Percentiles rank a stretch among this genome's conserved stretches.
Evolutionary conservation across 2,888 invertebrate species (phyloP).

Genomic region (Dinocampus coccinellae): DNA sequence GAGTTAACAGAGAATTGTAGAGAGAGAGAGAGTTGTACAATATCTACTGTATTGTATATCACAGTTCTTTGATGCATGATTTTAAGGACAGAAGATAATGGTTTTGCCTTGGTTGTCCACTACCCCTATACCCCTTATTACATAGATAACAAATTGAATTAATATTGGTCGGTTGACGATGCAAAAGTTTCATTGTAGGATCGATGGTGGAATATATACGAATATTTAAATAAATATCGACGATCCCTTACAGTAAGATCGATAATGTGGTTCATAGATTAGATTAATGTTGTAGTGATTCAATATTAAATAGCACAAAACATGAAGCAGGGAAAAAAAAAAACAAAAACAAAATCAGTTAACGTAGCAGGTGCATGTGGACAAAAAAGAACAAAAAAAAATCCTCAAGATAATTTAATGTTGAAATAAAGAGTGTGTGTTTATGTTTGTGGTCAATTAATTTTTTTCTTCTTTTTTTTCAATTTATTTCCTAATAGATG

Average conservation of each 20-base stretch:
- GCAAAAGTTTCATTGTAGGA: constrained; percentile 5
- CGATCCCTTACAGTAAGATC: background rate
- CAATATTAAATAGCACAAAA: background rate
- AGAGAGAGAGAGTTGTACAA: background rate
- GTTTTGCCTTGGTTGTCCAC: background rate
- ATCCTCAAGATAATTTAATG: background rate
- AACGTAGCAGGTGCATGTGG: too few relatives aligned
- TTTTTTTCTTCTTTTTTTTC: too few relatives aligned
- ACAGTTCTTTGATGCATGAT: background rate
- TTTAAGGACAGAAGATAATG: background rate
- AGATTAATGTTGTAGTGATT: background rate
- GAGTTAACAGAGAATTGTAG: background rate
- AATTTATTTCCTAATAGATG: constrained; percentile 71
- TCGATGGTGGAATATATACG: constrained; percentile 3
- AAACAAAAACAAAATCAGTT: too few relatives aligned
- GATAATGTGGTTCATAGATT: constrained; percentile 11
- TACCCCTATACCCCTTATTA: too few relatives aligned
- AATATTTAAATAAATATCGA: background rate
- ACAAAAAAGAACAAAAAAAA: too few relatives aligned
- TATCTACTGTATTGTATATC: background rate
- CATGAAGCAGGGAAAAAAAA: background rate
- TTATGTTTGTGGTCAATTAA: too few relatives aligned
- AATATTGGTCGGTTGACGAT: background rate
- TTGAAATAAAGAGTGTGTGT: background rate
- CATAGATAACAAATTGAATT: constrained; percentile 17